These are phyloP conservation scores for Rhingia rostrata DNA, from an alignment of 2,888 invertebrate genomes.

Conservation along the genomic window DNA sequence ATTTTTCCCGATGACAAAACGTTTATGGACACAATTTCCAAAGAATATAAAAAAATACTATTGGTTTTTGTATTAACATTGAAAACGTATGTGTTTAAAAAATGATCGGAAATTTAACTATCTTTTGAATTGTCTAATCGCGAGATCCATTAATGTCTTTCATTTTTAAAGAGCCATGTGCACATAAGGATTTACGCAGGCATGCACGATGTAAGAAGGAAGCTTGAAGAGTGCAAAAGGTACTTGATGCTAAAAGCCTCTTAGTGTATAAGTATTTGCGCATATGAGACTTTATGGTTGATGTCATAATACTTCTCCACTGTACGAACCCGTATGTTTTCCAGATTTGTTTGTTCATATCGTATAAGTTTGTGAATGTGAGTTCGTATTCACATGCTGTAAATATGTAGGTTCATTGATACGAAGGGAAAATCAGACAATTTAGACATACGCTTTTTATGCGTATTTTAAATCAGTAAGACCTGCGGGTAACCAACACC, in stretches of 20 bases:
- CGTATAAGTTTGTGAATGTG: background rate
- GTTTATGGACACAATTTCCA: too few species aligned
- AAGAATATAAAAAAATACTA: too few species aligned
- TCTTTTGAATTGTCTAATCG: background rate
- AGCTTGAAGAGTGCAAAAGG: conserved; percentile 32
- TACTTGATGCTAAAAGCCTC: conserved; percentile 63
- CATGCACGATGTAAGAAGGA: conserved; percentile 3
- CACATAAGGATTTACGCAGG: background rate
- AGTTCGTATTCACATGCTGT: background rate
- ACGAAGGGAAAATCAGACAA: too few species aligned
- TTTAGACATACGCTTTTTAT: too few species aligned
- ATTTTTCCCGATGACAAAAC: too few species aligned
- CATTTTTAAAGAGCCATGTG: conserved; percentile 3
- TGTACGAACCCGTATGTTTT: conserved; percentile 3
- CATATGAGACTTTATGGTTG: conserved; percentile 44
- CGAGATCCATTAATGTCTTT: conserved; percentile 19
- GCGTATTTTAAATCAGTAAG: too few species aligned
- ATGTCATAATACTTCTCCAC: conserved; percentile 53
- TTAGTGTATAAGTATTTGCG: conserved; percentile 50
- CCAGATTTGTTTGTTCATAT: background rate
- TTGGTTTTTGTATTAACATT: too few species aligned
- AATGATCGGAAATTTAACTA: background rate
- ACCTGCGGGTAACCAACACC: too few species aligned
- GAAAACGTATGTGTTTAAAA: too few species aligned
- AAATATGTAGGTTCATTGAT: too few species aligned